Conservation (phyloP, 2,797 vertebrate species). For the Tadarida brasiliensis region DNA sequence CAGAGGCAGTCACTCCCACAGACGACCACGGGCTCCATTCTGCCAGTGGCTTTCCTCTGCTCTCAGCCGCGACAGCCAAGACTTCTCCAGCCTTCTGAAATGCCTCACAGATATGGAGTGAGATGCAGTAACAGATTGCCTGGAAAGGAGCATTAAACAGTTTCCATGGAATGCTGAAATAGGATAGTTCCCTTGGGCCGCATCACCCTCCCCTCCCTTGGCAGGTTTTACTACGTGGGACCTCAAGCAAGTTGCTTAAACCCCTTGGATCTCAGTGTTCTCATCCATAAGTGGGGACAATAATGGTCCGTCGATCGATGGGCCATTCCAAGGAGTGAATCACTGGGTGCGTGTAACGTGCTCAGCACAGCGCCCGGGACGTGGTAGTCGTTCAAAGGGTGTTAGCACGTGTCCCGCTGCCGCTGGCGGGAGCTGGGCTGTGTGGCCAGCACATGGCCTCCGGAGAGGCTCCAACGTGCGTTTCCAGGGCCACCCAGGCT, state of each 20-base stretch:
- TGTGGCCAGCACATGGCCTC: accelerated
- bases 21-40: not conserved
- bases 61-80: not conserved
- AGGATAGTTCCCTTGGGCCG: not conserved
- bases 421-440: accelerated
- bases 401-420: not conserved
- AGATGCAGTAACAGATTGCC: not conserved
- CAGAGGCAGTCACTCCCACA: accelerated
- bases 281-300: not conserved
- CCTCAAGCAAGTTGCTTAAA: not conserved
- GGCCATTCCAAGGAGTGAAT: too few relatives aligned
- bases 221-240: accelerated
- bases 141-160: not conserved
- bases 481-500: too few relatives aligned
- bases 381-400: accelerated
- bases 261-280: not conserved
- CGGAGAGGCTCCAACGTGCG: not conserved
- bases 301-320: not conserved
- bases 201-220: not conserved
- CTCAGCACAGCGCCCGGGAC: not conserved
- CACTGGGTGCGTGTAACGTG: accelerated
- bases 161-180: not conserved
- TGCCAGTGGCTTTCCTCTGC: not conserved
- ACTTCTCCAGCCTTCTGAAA: not conserved
- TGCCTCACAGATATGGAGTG: not conserved